Conservation (phyloP, 2,797 vertebrate species). For the Aotus griseimembra region DNA sequence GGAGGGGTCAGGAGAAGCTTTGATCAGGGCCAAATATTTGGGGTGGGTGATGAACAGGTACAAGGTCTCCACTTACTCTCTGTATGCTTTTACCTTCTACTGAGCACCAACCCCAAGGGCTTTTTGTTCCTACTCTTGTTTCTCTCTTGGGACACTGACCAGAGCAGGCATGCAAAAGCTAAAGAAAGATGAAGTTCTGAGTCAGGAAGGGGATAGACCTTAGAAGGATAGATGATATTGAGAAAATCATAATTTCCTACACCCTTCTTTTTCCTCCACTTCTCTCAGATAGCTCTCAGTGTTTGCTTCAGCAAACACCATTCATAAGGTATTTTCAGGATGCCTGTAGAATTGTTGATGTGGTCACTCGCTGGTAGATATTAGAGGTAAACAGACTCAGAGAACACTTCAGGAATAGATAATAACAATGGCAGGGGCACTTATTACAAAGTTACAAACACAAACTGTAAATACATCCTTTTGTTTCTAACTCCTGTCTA, state of each 20-base stretch:
- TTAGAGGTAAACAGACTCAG: not conserved
- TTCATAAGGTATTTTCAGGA: not conserved
- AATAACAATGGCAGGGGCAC: not conserved
- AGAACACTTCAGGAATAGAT: not conserved
- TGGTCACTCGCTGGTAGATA: not conserved
- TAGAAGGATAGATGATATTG: not conserved
- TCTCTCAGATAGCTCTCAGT: not conserved
- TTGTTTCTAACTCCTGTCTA: not conserved
- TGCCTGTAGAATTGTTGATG: not conserved
- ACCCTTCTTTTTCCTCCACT: not conserved
- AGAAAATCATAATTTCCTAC: not conserved
- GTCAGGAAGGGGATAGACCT: not conserved
- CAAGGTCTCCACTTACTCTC: not conserved
- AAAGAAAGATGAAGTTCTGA: conserved; percentile 11
- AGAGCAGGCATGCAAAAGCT: not conserved
- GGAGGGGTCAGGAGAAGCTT: not conserved
- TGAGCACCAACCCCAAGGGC: not conserved
- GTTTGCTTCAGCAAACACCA: not conserved
- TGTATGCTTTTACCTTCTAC: not conserved
- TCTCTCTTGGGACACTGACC: not conserved
- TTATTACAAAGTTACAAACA: not conserved
- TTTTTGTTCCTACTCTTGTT: not conserved
- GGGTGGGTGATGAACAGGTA: not conserved
- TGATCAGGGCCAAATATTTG: conserved; percentile 10
- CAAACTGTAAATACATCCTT: not conserved